Evolutionary conservation across 1,140 invertebrate genomes (phyloP), one percentile per base, ranked within the genome.

Genomic region (Apis dorsata): DNA sequence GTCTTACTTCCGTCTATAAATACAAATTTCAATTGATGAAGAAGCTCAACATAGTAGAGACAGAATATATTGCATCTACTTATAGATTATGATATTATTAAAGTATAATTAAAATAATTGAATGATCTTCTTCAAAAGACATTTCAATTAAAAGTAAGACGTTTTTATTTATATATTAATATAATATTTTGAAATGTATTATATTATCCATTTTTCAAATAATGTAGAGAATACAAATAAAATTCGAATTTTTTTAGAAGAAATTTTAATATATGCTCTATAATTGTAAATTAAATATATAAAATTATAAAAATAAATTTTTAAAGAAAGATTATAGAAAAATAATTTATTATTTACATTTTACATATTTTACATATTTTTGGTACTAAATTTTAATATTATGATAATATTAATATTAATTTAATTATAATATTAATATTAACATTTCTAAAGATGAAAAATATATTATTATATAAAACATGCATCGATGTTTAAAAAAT

Each of bases 1-100:
- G 51, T 71, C 60, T 78, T 66, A 71, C 65, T 82, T 63, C 75
- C 76, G 75, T 60, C 80, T 82, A 77, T 34, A 82, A 82, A 82
- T 53, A 82, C 74, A 82, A 82, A 82, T 69, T 65, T 76, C 73
- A 81, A 21, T 82, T 60, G 65, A 77, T 81, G 62, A 77, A 7
- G 17, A 77, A 51, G 66, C 55, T 60, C n/a, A n/a, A 51, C 17
- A 53, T 4, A 44, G 34, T 44, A 44, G 34, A 44, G 34, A 60
- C 51, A 34, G 19, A 24, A 12, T 7, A 34, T n/a, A 24, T 60
- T 24, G 34, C 44, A 60, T 62, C 5, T 62, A 62, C 34, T 75
- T 75, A 75, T 57, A 21, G 53, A 62, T 51, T 75, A 49, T 1
- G 11, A n/a, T 49, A 24, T 4, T 73, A 24, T 63, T n/a, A 63